Base-by-base conservation (phyloP, 2,113 vertebrate genomes). In the Heterotis niloticus region DNA sequence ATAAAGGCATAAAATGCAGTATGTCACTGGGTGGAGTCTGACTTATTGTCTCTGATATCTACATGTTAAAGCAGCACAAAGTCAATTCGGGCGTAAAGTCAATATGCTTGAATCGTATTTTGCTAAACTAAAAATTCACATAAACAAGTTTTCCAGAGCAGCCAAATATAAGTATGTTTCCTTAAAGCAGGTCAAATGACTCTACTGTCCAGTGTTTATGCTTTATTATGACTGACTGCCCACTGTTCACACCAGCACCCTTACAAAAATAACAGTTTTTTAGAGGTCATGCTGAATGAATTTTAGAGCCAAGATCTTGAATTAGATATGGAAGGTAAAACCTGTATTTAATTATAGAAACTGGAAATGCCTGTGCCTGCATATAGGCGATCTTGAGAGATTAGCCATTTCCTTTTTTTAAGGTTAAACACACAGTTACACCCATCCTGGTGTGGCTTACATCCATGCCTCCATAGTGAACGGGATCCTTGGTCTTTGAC, bases 261-360 rank as follows among this genome's bases (percentile, higher is more conserved):
- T 66, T 12, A 66, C 4, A 11, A 66, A 24, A 24, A n/a, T 11
- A 20, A 5, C 17, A 66, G 18, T 23, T 17, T 66, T 11, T 0
- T 20, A 24, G 10, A 20, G 10, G 10, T 34, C 18, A 24, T 24
- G 18, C 20, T 5, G 4, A 29, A 12, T 62, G 29, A 34, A 24
- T 24, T 26, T 20, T 52, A 11, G 29, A 20, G 0, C 23, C 34
- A 24, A 66, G 64, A 66, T 17, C 16, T 56, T 54, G 62, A 44
- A 13, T 67, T 62, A 24, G 44, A 77, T 54, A 26, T 10, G 28
- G 75, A n/a, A 64, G 64, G 9, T 44, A 59, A 34, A 18, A 5
- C 24, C 62, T 65, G n/a, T 24, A 18, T 66, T 77, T 77, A 65
- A 51, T 77, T 77, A 54, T 24, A 77, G 34, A 64, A 11, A 13